Percentiles rank a stretch among this genome's conserved stretches.
phyloP scores from a whole-genome alignment of 2,888 invertebrate species.

The Stenchaetothrips biformis region DNA sequence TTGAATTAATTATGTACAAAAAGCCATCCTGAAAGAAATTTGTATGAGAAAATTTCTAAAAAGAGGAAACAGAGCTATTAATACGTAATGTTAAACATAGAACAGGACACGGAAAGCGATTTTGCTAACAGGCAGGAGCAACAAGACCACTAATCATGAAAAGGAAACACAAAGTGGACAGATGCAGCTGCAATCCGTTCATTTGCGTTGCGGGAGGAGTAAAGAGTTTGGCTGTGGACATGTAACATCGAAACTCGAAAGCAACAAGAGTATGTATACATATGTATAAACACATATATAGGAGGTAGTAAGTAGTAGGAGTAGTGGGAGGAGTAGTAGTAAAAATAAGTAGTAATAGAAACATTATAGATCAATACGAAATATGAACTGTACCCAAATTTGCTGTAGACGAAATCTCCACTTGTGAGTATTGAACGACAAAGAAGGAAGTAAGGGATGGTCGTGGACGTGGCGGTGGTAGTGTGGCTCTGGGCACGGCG shows the following conservation, averaged over 20 bases:
- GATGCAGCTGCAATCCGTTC: background rate
- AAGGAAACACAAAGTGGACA: background rate
- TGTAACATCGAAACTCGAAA: constrained; percentile 11
- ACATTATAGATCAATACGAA: background rate
- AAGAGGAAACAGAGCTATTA: constrained; percentile 5
- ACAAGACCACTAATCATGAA: background rate
- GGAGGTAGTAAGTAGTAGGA: constrained; percentile 3
- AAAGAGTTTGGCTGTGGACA: background rate
- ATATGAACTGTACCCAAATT: constrained; percentile 17
- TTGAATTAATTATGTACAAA: constrained; percentile 26
- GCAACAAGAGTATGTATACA: background rate
- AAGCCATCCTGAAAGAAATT: constrained; percentile 18
- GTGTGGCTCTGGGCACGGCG: constrained; percentile 32
- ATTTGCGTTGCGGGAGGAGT: background rate
- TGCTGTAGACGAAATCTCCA: constrained; percentile 14
- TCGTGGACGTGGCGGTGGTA: constrained; percentile 38
- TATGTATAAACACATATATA: constrained; percentile 1
- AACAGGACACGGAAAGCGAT: background rate
- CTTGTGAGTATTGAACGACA: constrained; percentile 21
- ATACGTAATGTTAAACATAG: background rate
- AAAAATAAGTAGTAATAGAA: background rate
- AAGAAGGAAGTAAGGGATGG: constrained; percentile 28
- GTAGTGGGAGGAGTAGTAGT: background rate
- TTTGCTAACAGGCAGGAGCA: constrained; percentile 12
- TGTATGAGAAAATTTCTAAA: constrained; percentile 9